Conservation (phyloP, 2,113 vertebrate genomes). For the Ammodytes dubius region DNA sequence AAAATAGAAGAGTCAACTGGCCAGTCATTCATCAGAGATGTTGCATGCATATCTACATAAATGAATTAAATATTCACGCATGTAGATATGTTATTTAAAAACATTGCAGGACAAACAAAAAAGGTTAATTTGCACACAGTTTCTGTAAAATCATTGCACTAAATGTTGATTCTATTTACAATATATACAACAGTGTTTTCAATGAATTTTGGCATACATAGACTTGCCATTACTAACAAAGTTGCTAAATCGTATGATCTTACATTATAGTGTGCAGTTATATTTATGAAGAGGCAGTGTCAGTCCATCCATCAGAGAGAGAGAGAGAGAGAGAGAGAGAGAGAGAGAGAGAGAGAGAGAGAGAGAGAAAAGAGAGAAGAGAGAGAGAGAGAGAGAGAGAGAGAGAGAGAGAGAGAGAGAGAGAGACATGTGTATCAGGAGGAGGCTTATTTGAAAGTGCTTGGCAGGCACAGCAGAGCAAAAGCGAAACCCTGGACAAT, state of each 20-base stretch:
- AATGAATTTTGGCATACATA: background rate
- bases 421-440: slow-evolving; percentile 39
- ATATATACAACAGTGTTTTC: too few relatives aligned
- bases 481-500: slow-evolving; percentile 60
- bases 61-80: background rate
- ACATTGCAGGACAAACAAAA: background rate
- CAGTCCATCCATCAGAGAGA: slow-evolving; percentile 33
- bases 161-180: background rate
- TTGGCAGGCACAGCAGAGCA: slow-evolving; percentile 53
- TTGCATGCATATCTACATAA: background rate
- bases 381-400: background rate
- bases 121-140: background rate
- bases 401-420: too few relatives aligned
- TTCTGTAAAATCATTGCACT: slow-evolving; percentile 11
- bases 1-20: background rate
- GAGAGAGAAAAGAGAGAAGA: too few relatives aligned
- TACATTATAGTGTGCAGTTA: slow-evolving; percentile 2
- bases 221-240: slow-evolving; percentile 12
- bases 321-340: too few relatives aligned
- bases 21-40: background rate
- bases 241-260: slow-evolving; percentile 1
- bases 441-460: slow-evolving; percentile 46
- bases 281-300: slow-evolving; percentile 44
- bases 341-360: too few relatives aligned
- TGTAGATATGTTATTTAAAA: background rate